A percentile compares a stretch with the other conserved stretches of the same genome.
Evolutionary conservation across 1,140 invertebrate genomes (phyloP).

Genomic region (Nilaparvata lugens): DNA sequence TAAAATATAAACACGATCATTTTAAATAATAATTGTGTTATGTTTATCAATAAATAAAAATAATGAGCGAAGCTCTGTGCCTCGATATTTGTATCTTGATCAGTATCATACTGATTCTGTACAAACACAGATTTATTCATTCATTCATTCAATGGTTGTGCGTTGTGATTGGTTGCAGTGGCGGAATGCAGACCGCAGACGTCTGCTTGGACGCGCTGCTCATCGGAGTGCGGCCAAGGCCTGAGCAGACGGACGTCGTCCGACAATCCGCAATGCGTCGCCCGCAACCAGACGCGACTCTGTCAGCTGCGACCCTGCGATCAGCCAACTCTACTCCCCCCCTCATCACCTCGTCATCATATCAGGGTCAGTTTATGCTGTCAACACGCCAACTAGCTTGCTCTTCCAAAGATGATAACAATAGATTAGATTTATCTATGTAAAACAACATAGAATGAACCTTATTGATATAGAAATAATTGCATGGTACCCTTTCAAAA

Average conservation of each 20-base stretch:
- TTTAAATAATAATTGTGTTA: too few relatives aligned
- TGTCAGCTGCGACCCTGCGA: conserved; percentile 44
- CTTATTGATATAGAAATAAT: too few relatives aligned
- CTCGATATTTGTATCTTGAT: too few relatives aligned
- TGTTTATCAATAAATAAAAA: too few relatives aligned
- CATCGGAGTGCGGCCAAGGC: conserved; percentile 49
- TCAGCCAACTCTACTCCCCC: conserved; percentile 17
- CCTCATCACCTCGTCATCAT: conserved; percentile 29
- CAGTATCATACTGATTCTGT: too few relatives aligned
- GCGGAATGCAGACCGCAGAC: conserved; percentile 27
- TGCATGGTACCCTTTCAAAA: too few relatives aligned
- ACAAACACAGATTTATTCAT: neutral
- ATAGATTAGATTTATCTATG: too few relatives aligned
- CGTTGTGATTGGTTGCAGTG: conserved; percentile 31
- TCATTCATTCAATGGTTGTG: too few relatives aligned
- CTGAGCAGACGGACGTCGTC: conserved; percentile 49
- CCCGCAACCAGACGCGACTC: conserved; percentile 49
- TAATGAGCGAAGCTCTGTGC: too few relatives aligned
- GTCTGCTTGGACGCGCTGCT: conserved; percentile 52
- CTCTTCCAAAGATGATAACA: too few relatives aligned
- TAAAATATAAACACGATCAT: too few relatives aligned
- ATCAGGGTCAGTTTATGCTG: conserved; percentile 31
- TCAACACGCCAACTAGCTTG: neutral
- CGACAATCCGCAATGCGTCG: conserved; percentile 45
- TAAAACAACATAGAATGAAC: too few relatives aligned